A percentile compares a stretch with the other conserved stretches of the same genome.
These are phyloP conservation scores for Drosophila dunni DNA, from an alignment of 1,140 invertebrate species.

Conservation along the genomic window DNA sequence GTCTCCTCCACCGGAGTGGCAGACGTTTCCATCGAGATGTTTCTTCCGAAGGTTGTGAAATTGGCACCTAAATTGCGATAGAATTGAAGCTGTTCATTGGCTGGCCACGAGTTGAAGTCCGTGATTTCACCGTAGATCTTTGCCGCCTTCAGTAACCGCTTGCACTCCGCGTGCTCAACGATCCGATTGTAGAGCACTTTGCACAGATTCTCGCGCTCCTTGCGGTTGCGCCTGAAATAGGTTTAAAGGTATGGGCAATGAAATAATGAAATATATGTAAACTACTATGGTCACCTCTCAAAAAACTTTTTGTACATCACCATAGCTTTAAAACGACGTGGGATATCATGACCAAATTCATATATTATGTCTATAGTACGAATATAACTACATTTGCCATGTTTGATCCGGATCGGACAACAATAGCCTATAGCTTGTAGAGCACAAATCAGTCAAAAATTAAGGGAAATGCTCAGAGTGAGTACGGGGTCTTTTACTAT, in stretches of 20 bases:
- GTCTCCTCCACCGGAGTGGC: conserved; percentile 50
- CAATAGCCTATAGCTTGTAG: too few species aligned
- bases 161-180: conserved; percentile 87
- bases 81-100: conserved; percentile 69
- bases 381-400: too few species aligned
- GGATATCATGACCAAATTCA: too few species aligned
- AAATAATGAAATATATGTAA: too few species aligned
- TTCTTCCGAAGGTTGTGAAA: conserved; percentile 54
- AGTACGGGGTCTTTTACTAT: too few species aligned
- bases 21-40: conserved; percentile 49
- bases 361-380: too few species aligned
- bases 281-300: too few species aligned
- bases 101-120: conserved; percentile 66
- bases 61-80: conserved; percentile 71
- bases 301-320: too few species aligned
- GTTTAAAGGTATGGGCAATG: not conserved
- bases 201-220: conserved; percentile 88
- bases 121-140: conserved; percentile 81
- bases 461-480: too few species aligned
- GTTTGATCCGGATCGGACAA: too few species aligned
- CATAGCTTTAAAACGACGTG: too few species aligned
- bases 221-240: conserved; percentile 87
- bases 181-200: conserved; percentile 88
- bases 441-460: too few species aligned
- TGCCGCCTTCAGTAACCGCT: conserved; percentile 85